These are phyloP conservation scores for Psittacula cyanocephala DNA, from an alignment of 2,113 vertebrate species.

Conservation along the genomic window DNA sequence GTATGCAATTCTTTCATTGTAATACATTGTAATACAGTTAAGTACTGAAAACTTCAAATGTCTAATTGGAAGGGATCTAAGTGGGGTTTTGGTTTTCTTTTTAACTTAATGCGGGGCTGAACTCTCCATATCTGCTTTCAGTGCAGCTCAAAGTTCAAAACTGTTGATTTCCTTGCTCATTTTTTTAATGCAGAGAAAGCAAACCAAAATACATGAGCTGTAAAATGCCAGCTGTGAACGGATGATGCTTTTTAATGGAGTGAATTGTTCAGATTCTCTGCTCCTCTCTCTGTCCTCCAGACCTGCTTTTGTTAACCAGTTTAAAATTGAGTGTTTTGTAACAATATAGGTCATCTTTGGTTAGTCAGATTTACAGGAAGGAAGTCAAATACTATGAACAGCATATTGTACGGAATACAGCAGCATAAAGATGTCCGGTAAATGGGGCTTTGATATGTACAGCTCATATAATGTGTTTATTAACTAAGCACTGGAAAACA, in stretches of 20 bases:
- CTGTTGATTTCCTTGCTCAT: background rate
- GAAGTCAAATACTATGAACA: background rate
- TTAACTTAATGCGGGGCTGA: background rate
- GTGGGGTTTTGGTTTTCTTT: background rate
- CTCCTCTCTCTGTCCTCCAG: background rate
- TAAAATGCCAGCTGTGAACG: constrained; percentile 4
- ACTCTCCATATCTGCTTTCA: background rate
- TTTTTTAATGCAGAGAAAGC: background rate
- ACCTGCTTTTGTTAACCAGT: background rate
- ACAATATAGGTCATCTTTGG: background rate
- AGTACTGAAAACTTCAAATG: background rate
- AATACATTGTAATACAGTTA: background rate
- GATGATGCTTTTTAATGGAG: background rate
- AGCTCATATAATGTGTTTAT: background rate
- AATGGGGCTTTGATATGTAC: background rate
- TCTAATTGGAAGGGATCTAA: background rate
- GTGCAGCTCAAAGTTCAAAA: background rate
- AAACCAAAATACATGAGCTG: background rate
- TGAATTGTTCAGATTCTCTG: background rate
- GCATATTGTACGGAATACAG: background rate
- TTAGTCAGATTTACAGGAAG: background rate
- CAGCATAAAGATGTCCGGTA: background rate
- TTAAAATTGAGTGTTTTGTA: background rate
- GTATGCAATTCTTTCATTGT: background rate
- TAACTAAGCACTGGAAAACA: background rate